phyloP scores from a whole-genome alignment of 2,888 invertebrate species.

The Sepioteuthis lessoniana region DNA sequence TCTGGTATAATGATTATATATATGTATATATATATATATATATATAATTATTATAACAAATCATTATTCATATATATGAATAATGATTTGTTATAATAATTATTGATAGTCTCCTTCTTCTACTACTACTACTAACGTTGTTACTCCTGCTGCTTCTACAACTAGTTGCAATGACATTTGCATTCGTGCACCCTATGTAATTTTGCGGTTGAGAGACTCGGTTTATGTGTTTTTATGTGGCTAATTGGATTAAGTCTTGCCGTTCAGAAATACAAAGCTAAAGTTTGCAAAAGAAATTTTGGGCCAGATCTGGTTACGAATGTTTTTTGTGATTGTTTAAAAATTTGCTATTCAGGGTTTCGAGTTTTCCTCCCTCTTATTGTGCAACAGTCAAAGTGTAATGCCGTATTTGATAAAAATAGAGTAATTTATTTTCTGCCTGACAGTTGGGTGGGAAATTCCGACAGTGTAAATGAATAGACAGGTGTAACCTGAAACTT shows the following conservation, averaged over 20 bases:
- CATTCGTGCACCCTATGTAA: background rate
- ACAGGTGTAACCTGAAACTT: background rate
- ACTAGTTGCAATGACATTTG: background rate
- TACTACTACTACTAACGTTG: no score
- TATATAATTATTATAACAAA: no score
- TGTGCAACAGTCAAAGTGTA: background rate
- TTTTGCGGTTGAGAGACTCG: background rate
- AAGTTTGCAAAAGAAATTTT: background rate
- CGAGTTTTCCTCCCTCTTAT: constrained; percentile 16
- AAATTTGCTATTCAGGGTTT: background rate
- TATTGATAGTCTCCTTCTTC: no score
- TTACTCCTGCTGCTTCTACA: no score
- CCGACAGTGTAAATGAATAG: background rate
- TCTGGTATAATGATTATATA: no score
- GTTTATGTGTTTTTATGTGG: background rate
- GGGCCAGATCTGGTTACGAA: background rate
- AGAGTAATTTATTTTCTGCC: background rate
- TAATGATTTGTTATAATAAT: no score
- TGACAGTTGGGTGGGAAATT: background rate
- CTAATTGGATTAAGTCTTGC: background rate
- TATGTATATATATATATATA: no score
- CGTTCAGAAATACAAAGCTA: background rate
- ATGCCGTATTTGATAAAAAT: background rate
- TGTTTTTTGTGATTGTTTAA: background rate
- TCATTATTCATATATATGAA: no score